Evolutionary conservation across 2,113 vertebrate species (phyloP).

Genomic region (Terrapene triunguis): DNA sequence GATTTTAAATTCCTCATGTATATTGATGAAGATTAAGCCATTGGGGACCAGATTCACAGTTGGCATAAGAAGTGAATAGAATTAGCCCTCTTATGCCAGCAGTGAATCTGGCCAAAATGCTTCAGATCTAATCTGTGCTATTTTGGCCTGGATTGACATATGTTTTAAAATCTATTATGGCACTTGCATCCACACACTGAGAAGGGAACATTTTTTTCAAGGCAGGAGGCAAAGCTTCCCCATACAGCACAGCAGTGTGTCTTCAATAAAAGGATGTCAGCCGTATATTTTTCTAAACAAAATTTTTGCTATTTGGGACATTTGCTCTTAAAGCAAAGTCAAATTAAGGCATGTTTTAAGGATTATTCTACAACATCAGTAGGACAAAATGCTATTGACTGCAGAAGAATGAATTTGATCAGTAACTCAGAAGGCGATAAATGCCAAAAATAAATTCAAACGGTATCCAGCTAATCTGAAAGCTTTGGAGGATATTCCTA

Average conservation of each 20-base stretch:
- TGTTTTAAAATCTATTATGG: background rate
- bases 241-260: background rate
- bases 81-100: background rate
- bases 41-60: background rate
- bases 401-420: background rate
- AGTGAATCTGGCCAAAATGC: background rate
- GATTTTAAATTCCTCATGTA: background rate
- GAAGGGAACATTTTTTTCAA: background rate
- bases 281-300: background rate
- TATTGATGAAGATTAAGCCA: background rate
- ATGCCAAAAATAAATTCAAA: background rate
- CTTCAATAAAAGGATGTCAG: background rate
- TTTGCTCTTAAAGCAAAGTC: background rate
- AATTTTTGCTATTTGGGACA: background rate
- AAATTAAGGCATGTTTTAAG: background rate
- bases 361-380: background rate
- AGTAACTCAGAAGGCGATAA: conserved; percentile 5
- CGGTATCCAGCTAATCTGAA: background rate
- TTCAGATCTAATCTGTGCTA: background rate
- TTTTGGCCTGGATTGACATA: rapidly evolving
- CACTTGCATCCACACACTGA: background rate
- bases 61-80: background rate
- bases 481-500: background rate
- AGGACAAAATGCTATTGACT: background rate
- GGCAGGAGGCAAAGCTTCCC: background rate